Evolutionary conservation across 64 coral and sea anemone species (phyloP).

Genomic region (Montipora efflorescens): DNA sequence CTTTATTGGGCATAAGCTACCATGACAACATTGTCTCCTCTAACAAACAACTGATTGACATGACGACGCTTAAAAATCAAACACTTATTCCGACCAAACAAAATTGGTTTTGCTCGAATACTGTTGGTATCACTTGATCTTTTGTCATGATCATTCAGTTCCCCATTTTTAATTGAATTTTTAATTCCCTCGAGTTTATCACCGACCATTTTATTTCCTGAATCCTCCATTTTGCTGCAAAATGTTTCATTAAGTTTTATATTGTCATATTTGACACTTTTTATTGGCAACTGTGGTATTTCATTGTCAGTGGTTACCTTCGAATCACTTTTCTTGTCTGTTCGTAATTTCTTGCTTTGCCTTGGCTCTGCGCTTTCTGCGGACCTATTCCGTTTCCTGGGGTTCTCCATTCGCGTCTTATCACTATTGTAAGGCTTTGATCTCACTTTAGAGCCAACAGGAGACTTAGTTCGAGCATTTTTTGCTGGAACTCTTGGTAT

Average conservation of each 20-base stretch:
- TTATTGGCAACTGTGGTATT: background rate
- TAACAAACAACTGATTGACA: conserved; percentile 93
- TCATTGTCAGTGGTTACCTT: background rate
- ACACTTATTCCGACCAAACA: conserved; percentile 60
- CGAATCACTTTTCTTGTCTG: background rate
- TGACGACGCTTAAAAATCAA: conserved; percentile 90
- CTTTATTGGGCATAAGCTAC: conserved; percentile 78
- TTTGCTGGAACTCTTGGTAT: background rate
- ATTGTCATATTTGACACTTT: background rate
- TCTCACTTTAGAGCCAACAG: background rate
- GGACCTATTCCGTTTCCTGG: background rate
- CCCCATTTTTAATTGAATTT: background rate
- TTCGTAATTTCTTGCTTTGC: conserved; percentile 7
- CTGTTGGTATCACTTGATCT: background rate
- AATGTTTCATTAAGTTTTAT: background rate
- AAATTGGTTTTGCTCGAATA: conserved; percentile 13
- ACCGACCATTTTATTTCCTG: background rate
- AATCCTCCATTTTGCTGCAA: background rate
- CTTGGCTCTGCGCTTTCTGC: background rate
- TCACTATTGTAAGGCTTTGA: background rate
- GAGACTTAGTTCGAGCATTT: background rate
- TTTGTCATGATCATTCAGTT: background rate
- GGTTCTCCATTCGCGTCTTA: background rate
- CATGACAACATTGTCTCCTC: conserved; percentile 99
- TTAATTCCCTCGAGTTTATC: background rate